phyloP scores from a whole-genome alignment of 2,797 vertebrate species.

The Anabacerthia variegaticeps region DNA sequence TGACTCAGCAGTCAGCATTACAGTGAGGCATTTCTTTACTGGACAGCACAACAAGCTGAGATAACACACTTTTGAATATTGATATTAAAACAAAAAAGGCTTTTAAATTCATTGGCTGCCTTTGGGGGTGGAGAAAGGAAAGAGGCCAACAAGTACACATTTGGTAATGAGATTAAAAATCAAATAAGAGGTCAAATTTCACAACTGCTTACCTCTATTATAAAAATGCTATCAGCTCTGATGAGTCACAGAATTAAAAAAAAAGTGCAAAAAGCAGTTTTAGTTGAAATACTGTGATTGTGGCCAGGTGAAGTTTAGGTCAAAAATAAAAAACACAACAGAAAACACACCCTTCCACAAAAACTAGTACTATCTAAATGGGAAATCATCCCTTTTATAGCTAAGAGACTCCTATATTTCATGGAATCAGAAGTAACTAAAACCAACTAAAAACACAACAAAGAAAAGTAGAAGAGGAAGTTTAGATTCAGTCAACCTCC shows the following conservation, averaged over 20 bases:
- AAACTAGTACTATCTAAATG: neutral
- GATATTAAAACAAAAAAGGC: neutral
- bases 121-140: neutral
- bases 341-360: neutral
- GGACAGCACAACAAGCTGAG: neutral
- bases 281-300: neutral
- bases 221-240: neutral
- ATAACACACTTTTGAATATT: neutral
- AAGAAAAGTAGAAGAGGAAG: neutral
- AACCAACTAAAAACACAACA: neutral
- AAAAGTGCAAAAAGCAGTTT: neutral
- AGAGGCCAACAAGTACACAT: neutral
- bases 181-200: neutral
- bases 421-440: neutral
- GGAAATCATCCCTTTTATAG: neutral
- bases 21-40: neutral
- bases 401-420: neutral
- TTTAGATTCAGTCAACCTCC: neutral
- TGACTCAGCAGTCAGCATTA: conserved; percentile 43
- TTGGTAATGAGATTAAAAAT: fast-evolving
- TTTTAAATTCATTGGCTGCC: neutral
- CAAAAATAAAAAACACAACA: neutral
- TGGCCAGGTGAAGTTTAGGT: neutral
- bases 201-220: neutral
- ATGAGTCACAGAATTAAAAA: neutral